Evolutionary conservation across 2,888 invertebrate species (phyloP).

Genomic region (Zootermopsis nevadensis): DNA sequence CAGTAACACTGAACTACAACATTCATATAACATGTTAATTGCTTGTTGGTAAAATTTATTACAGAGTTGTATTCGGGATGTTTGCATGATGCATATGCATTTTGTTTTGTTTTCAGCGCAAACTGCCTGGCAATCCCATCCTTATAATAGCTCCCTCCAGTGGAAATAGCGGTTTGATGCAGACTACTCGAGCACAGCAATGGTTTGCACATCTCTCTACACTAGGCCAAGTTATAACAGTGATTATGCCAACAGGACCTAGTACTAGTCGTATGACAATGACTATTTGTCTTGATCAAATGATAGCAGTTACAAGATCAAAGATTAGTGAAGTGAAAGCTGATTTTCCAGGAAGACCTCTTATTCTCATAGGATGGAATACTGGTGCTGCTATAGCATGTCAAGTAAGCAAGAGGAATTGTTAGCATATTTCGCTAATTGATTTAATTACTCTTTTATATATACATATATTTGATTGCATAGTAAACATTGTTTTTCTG

Average conservation of each 20-base stretch:
- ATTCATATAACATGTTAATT: too few species aligned
- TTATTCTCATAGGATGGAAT: conserved; percentile 82
- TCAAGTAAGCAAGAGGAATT: conserved; percentile 65
- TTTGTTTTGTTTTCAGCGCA: conserved; percentile 64
- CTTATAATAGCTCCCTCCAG: conserved; percentile 73
- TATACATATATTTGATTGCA: too few species aligned
- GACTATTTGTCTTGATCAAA: conserved; percentile 71
- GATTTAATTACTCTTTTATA: too few species aligned
- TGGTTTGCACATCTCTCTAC: conserved; percentile 77
- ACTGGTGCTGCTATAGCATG: conserved; percentile 80
- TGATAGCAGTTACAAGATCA: conserved; percentile 74
- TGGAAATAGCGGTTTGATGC: conserved; percentile 59
- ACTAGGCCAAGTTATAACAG: conserved; percentile 75
- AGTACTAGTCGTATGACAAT: conserved; percentile 63
- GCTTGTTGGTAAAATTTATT: too few species aligned
- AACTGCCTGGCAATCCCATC: conserved; percentile 76
- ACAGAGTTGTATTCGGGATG: too few species aligned
- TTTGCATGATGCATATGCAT: not conserved
- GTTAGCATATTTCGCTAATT: too few species aligned
- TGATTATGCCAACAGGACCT: conserved; percentile 57
- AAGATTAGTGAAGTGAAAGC: conserved; percentile 75
- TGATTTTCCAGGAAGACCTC: conserved; percentile 75
- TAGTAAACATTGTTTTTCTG: too few species aligned
- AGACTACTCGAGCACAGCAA: conserved; percentile 70
- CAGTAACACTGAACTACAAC: too few species aligned